A percentile compares a stretch with the other conserved stretches of the same genome.
phyloP scores from a whole-genome alignment of 2,113 vertebrate species.

The Pomatostomus ruficeps region DNA sequence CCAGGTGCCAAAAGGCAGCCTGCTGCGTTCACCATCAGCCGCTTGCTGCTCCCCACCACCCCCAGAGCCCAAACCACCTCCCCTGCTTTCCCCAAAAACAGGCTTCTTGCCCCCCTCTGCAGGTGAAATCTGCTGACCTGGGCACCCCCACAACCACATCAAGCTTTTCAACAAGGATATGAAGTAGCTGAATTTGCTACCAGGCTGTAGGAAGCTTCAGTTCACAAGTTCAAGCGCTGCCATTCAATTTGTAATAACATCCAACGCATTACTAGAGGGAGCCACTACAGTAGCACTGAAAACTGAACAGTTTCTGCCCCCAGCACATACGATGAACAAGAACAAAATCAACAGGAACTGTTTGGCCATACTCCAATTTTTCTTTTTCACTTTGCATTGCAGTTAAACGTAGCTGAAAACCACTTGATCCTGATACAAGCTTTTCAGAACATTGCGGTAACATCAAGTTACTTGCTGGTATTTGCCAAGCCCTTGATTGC shows the following conservation, averaged over 20 bases:
- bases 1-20: background rate
- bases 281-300: background rate
- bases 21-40: background rate
- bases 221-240: background rate
- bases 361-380: background rate
- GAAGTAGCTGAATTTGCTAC: background rate
- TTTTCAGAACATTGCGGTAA: background rate
- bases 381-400: background rate
- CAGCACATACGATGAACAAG: background rate
- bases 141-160: background rate
- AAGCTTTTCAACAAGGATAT: background rate
- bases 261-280: background rate
- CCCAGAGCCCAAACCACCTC: accelerated
- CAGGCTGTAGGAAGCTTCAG: accelerated
- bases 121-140: background rate
- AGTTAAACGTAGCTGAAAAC: background rate
- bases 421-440: background rate
- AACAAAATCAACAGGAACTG: background rate
- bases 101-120: accelerated
- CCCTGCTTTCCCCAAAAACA: background rate
- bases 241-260: background rate
- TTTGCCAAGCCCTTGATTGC: background rate
- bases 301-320: background rate
- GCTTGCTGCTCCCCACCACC: background rate
- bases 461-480: background rate